These are phyloP conservation scores for Psilanteris sp. DNA, from an alignment of 1,140 invertebrate genomes.

Conservation along the genomic window DNA sequence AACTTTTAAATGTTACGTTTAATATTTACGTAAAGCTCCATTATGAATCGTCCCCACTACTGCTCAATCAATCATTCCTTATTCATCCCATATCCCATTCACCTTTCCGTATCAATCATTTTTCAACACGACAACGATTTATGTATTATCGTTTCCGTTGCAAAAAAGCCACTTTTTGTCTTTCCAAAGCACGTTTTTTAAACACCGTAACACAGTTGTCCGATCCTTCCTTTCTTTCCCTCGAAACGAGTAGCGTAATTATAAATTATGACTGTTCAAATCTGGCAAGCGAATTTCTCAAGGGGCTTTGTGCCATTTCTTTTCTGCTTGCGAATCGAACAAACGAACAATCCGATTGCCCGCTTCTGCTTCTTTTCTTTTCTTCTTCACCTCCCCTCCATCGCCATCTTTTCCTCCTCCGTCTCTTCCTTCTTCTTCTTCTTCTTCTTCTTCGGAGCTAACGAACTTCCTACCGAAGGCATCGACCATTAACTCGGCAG, in stretches of 20 bases:
- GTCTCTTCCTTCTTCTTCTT: slow-evolving; percentile 23
- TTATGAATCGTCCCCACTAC: too few relatives aligned
- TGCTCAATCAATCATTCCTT: too few relatives aligned
- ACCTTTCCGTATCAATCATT: too few relatives aligned
- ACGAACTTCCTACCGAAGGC: slow-evolving; percentile 67
- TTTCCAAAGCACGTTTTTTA: slow-evolving; percentile 32
- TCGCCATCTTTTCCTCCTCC: slow-evolving; percentile 14
- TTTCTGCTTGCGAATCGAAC: slow-evolving; percentile 29
- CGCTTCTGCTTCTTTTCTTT: slow-evolving; percentile 9
- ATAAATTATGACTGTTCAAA: slow-evolving; percentile 63
- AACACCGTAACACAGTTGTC: slow-evolving; percentile 45
- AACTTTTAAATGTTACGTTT: too few relatives aligned
- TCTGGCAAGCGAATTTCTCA: slow-evolving; percentile 40
- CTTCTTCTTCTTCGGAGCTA: slow-evolving; percentile 55
- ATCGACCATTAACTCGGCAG: slow-evolving; percentile 71
- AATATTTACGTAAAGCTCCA: too few relatives aligned
- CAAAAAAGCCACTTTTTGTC: not conserved
- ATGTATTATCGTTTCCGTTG: too few relatives aligned
- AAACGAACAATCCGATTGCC: slow-evolving; percentile 16
- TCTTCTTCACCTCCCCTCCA: slow-evolving; percentile 30
- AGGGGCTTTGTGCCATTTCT: slow-evolving; percentile 48
- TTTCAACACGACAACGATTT: too few relatives aligned
- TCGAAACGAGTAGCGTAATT: slow-evolving; percentile 45
- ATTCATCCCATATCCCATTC: too few relatives aligned
- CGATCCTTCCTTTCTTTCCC: slow-evolving; percentile 1